Base-by-base conservation (phyloP, 2,797 vertebrate genomes). In the Thalassophryne amazonica region DNA sequence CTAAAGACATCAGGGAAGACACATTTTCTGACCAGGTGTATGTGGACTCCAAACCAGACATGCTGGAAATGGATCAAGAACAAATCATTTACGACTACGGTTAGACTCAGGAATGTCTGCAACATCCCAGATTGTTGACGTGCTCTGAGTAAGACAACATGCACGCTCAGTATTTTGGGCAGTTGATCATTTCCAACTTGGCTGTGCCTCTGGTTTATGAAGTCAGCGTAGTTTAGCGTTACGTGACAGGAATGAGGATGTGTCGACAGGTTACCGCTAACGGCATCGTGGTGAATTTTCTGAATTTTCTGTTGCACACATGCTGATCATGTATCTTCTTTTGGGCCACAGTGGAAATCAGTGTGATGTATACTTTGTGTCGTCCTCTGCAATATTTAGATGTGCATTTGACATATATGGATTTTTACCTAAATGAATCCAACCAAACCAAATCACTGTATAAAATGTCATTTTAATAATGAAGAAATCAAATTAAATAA, bases 21-120 rank as follows among this genome's bases (percentile, higher is more conserved):
- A 17, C 16, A 17, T 53, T 60, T 45, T 7, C 28, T 52, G 31
- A 29, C 2, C 59, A 53, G 46, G 48, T 53, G 52, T 14, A 28
- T 28, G 11, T 39, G 22, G 17, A 65, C 18, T 50, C 11, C 5
- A 36, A 47, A 60, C 27, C 53, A 69, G 65, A 75, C 51, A 10
- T 48, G 47, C 55, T 67, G 69, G 69, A 69, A 40, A 6, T 3
- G 36, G 30, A 18, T 63, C 71, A 63, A 58, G 39, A 53, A 40
- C 43, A 28, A 63, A 34, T 55, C 24, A 48, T 69, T 33, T 18
- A 20, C n/a, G 62, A 27, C 12, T 19, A 7, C 6, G 32, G 13
- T 43, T 40, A 19, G 34, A 67, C 55, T n/a, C 5, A 40, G 55
- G 62, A 81, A 78, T 65, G 66, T 66, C 59, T 75, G 55, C 30